phyloP scores from a whole-genome alignment of 2,797 vertebrate species.

The Gallinago nigripennis region DNA sequence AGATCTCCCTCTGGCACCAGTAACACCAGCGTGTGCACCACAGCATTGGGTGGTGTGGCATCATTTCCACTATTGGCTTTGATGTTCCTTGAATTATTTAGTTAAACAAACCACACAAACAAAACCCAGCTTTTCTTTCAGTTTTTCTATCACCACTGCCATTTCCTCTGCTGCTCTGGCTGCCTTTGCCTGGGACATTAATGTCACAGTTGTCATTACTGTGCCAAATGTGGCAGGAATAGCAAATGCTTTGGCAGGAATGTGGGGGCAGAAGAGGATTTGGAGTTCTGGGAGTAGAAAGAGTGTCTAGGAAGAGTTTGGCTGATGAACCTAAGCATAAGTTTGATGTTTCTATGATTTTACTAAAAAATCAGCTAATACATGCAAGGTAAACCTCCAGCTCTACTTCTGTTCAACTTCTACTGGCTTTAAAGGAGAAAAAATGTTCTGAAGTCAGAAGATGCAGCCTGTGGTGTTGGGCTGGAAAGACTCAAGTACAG shows the following conservation, averaged over 20 bases:
- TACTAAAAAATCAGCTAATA: neutral
- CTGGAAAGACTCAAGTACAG: too few relatives aligned
- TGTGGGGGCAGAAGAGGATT: neutral
- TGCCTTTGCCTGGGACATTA: neutral
- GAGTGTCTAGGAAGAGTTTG: neutral
- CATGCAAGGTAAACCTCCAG: neutral
- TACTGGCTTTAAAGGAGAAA: neutral
- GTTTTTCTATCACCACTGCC: neutral
- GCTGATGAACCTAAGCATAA: accelerated
- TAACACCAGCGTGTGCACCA: neutral
- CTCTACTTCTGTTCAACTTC: neutral
- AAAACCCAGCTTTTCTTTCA: neutral
- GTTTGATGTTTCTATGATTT: neutral
- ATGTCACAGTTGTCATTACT: neutral
- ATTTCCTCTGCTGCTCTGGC: neutral
- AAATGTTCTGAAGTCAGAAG: neutral
- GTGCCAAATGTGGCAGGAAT: neutral
- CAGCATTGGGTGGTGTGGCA: accelerated
- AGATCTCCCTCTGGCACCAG: neutral
- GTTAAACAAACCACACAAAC: accelerated
- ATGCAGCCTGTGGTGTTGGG: neutral
- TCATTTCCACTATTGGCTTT: neutral
- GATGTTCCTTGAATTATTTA: neutral
- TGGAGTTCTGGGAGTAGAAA: neutral
- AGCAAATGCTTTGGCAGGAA: neutral